A percentile compares a stretch with the other conserved stretches of the same genome.
Conservation (phyloP, 2,888 invertebrate genomes). For the Polydrusus pterygomalis region DNA sequence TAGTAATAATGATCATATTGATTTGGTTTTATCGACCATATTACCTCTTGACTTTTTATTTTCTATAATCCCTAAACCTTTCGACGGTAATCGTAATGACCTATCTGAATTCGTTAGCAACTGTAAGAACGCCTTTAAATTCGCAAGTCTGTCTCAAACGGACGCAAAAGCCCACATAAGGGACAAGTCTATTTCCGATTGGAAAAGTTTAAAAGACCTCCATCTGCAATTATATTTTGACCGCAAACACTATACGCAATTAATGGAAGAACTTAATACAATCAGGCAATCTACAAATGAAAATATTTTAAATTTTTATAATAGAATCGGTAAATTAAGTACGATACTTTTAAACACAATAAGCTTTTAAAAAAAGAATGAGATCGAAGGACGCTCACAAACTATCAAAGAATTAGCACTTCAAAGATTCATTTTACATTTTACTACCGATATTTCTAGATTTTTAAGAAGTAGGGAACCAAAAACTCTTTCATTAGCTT, state of each 20-base stretch:
- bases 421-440: constrained; percentile 44
- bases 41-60: too few species aligned
- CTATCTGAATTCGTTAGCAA: too few species aligned
- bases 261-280: constrained; percentile 39
- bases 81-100: too few species aligned
- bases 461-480: constrained; percentile 34
- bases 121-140: too few species aligned
- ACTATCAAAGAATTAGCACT: constrained; percentile 38
- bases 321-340: constrained; percentile 18
- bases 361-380: neutral
- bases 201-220: constrained; percentile 21
- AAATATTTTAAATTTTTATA: constrained; percentile 28
- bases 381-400: constrained; percentile 16
- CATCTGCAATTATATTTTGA: constrained; percentile 24
- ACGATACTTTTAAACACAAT: constrained; percentile 25
- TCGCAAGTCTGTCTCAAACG: too few species aligned
- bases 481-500: constrained; percentile 30
- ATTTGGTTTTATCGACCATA: too few species aligned
- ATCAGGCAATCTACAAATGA: constrained; percentile 22
- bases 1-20: too few species aligned
- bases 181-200: constrained; percentile 19
- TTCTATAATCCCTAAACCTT: too few species aligned
- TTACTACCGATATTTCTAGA: constrained; percentile 33
- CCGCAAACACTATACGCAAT: constrained; percentile 30
- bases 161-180: constrained; percentile 17